Evolutionary conservation across 1,140 invertebrate genomes (phyloP).

Genomic region (Trichoplusia ni): DNA sequence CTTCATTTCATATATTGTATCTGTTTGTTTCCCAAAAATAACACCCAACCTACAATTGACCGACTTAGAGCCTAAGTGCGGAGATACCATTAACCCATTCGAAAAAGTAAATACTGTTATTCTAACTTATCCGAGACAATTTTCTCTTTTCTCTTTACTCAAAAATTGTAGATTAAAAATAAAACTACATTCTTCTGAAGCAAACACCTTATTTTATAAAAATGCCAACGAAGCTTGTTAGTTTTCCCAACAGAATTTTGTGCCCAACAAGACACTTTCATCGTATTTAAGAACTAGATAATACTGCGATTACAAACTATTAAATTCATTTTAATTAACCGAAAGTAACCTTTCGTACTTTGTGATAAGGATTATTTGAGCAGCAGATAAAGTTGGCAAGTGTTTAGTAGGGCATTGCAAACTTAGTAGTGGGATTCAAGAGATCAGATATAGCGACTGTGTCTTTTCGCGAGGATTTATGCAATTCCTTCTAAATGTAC

Average conservation of each 20-base stretch:
- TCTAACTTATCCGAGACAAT: too few relatives aligned
- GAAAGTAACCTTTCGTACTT: not conserved
- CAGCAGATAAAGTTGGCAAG: conserved; percentile 8
- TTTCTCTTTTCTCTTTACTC: too few relatives aligned
- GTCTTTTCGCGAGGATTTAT: not conserved
- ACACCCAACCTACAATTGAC: too few relatives aligned
- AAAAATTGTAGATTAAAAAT: too few relatives aligned
- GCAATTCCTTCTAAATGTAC: too few relatives aligned
- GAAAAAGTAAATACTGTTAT: too few relatives aligned
- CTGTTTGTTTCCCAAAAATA: too few relatives aligned
- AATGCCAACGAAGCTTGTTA: conserved; percentile 2
- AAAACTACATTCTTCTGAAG: too few relatives aligned
- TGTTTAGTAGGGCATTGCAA: conserved; percentile 25
- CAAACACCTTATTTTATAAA: conserved; percentile 2
- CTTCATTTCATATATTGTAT: too few relatives aligned
- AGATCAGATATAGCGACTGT: conserved; percentile 2
- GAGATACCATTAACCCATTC: too few relatives aligned
- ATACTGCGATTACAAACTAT: conserved; percentile 22
- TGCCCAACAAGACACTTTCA: conserved; percentile 20
- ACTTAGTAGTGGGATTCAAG: conserved; percentile 6
- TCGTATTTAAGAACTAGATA: conserved; percentile 26
- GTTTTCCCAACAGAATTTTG: conserved; percentile 16
- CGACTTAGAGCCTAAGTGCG: too few relatives aligned
- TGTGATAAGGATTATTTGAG: not conserved
- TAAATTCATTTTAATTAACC: not conserved